Conservation (phyloP, 23 tunicate genomes). For the Pegea sp. region DNA sequence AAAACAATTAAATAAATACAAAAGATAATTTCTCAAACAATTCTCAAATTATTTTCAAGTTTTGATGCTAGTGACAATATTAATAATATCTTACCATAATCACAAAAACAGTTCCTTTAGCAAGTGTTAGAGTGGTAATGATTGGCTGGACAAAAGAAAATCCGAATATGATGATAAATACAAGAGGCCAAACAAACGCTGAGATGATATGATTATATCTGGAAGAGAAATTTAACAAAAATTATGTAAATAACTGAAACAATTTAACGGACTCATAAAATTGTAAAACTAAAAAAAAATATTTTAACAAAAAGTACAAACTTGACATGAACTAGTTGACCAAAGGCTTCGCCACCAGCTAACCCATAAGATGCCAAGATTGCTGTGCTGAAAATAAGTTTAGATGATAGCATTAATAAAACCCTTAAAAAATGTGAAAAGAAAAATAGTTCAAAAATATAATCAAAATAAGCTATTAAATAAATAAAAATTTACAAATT, state of each 20-base stretch:
- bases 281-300: not conserved
- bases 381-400: slow-evolving; percentile 2
- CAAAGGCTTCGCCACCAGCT: slow-evolving; percentile 24
- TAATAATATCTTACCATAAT: slow-evolving; percentile 9
- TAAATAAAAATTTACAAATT: slow-evolving; percentile 10
- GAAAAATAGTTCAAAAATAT: not conserved
- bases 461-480: not conserved
- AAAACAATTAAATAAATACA: too few relatives aligned
- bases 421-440: slow-evolving; percentile 1
- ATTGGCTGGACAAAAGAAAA: slow-evolving; percentile 4
- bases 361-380: slow-evolving; percentile 9
- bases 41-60: too few relatives aligned
- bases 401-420: too few relatives aligned
- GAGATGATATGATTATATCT: slow-evolving; percentile 4
- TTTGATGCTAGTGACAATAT: too few relatives aligned
- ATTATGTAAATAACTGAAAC: not conserved
- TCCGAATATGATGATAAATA: slow-evolving; percentile 2
- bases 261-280: too few relatives aligned
- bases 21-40: too few relatives aligned
- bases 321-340: slow-evolving; percentile 11
- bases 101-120: slow-evolving; percentile 7
- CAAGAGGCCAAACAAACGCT: slow-evolving; percentile 7
- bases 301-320: not conserved
- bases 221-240: not conserved
- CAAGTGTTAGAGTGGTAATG: slow-evolving; percentile 11